Percentiles rank a stretch among this genome's conserved stretches.
Evolutionary conservation across 2,113 vertebrate genomes (phyloP).

Genomic region (Nothoprocta perdicaria): DNA sequence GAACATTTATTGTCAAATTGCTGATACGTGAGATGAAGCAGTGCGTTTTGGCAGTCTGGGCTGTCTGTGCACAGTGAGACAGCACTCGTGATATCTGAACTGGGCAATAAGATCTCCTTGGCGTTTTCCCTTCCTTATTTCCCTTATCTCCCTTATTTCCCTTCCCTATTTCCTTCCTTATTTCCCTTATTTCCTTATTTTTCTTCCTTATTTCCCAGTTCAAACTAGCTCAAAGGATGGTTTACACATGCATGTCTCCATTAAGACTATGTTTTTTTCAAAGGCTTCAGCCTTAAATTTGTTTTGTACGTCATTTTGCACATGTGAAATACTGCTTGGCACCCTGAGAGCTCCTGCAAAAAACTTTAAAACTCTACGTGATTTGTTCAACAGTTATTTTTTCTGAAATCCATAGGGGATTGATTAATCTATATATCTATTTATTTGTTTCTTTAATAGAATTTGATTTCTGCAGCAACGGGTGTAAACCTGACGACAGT

Average conservation of each 20-base stretch:
- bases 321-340: neutral
- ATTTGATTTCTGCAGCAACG: conserved; percentile 96
- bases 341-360: neutral
- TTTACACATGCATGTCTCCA: neutral
- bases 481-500: conserved; percentile 97
- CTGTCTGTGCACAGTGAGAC: neutral
- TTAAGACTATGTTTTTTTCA: neutral
- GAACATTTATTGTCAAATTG: neutral
- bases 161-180: too few relatives aligned
- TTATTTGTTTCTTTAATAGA: conserved; percentile 78
- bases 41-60: neutral
- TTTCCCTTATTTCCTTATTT: too few relatives aligned
- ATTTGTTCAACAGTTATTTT: conserved; percentile 18
- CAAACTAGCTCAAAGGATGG: neutral
- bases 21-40: neutral
- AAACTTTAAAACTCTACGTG: neutral
- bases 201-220: too few relatives aligned
- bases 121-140: neutral
- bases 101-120: neutral
- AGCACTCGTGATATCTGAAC: neutral
- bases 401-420: neutral
- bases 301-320: neutral
- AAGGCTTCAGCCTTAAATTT: neutral
- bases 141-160: too few relatives aligned
- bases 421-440: neutral